phyloP scores from a whole-genome alignment of 1,140 invertebrate genomes.

The Drepana arcuata region DNA sequence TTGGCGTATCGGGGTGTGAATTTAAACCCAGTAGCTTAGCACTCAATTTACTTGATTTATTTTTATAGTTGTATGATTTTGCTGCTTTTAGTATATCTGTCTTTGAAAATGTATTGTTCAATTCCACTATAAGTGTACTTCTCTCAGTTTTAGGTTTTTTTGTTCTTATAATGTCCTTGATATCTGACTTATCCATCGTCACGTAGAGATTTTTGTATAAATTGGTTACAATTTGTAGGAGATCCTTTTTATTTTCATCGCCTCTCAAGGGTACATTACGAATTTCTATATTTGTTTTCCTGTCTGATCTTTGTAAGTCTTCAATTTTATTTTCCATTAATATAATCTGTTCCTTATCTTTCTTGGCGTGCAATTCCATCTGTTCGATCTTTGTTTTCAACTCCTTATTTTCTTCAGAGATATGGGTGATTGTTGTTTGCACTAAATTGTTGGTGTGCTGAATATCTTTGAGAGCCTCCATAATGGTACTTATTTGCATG shows the following conservation, averaged over 20 bases:
- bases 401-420: not conserved
- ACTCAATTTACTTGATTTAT: constrained; percentile 9
- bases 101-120: constrained; percentile 7
- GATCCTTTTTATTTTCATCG: not conserved
- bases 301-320: constrained; percentile 1
- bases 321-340: constrained; percentile 8
- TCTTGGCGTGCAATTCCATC: not conserved
- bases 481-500: not conserved
- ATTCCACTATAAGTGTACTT: constrained; percentile 9
- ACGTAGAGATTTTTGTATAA: not conserved
- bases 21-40: constrained; percentile 9
- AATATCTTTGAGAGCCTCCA: not conserved
- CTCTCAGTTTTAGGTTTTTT: constrained; percentile 1
- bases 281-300: constrained; percentile 9
- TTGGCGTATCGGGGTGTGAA: constrained; percentile 2
- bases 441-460: constrained; percentile 1
- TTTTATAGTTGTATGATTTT: constrained; percentile 8
- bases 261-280: constrained; percentile 8
- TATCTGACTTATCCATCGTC: not conserved
- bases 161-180: not conserved
- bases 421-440: not conserved
- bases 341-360: not conserved
- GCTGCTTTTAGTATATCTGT: constrained; percentile 4
- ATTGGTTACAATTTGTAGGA: not conserved
- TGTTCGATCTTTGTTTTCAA: not conserved